phyloP scores from a whole-genome alignment of 2,113 vertebrate species.

The Pelvicachromis taeniatus region DNA sequence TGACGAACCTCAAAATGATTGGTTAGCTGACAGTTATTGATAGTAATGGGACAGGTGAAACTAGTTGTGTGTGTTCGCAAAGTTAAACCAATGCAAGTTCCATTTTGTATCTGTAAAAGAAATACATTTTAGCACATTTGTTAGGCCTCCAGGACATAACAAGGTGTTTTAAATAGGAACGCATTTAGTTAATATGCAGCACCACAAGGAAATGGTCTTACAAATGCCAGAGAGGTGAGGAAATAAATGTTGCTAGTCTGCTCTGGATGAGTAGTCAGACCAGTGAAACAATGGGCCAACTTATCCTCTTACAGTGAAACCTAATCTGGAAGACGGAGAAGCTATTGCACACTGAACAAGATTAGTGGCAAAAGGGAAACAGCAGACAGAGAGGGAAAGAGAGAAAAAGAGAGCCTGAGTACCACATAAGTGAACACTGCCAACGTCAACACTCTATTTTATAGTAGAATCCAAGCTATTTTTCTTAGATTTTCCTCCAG shows the following conservation, averaged over 20 bases:
- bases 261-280: not conserved
- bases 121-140: not conserved
- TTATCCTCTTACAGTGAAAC: conserved; percentile 24
- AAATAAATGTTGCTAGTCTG: not conserved
- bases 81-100: not conserved
- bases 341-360: conserved; percentile 31
- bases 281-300: not conserved
- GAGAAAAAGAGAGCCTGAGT: conserved; percentile 16
- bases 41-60: not conserved
- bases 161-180: not conserved
- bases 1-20: not conserved
- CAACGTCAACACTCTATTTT: conserved; percentile 52
- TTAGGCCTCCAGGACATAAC: not conserved
- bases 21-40: not conserved
- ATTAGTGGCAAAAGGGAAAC: conserved; percentile 27
- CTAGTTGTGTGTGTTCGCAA: not conserved
- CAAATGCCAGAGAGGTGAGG: not conserved
- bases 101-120: not conserved
- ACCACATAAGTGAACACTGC: conserved; percentile 26
- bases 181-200: not conserved
- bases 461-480: conserved; percentile 17
- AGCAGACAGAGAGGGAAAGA: conserved; percentile 21
- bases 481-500: conserved; percentile 36
- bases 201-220: not conserved
- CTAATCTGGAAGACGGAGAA: conserved; percentile 23